Conservation (phyloP, 1,140 invertebrate genomes). For the Drosophila quadrilineata region DNA sequence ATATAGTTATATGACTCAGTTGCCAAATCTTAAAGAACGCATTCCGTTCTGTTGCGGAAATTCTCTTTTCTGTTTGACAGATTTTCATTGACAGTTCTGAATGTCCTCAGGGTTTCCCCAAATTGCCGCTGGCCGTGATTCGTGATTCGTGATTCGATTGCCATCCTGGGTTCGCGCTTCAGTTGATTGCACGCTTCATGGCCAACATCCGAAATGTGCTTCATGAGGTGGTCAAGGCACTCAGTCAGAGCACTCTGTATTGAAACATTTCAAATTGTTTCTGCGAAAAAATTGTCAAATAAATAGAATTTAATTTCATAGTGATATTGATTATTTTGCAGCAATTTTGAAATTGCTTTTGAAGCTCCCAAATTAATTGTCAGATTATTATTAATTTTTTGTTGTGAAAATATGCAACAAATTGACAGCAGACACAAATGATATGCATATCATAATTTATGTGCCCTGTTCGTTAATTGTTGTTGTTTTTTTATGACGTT, state of each 20-base stretch:
- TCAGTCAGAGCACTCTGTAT: not conserved
- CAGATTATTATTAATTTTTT: too few relatives aligned
- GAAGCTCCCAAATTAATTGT: too few relatives aligned
- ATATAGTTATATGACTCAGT: not conserved
- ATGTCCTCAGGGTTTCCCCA: too few relatives aligned
- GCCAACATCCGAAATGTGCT: conserved; percentile 28
- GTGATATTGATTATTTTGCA: too few relatives aligned
- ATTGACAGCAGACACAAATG: too few relatives aligned
- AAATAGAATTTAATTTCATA: too few relatives aligned
- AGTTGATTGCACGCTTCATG: conserved; percentile 64
- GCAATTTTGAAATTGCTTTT: too few relatives aligned
- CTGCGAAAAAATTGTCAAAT: too few relatives aligned
- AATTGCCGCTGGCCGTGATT: too few relatives aligned
- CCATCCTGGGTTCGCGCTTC: conserved; percentile 33
- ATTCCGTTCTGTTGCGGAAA: not conserved
- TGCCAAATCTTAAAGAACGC: conserved; percentile 5
- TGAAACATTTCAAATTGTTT: conserved; percentile 27
- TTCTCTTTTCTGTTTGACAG: conserved; percentile 24
- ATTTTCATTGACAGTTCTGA: conserved; percentile 59
- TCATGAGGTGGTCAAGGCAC: conserved; percentile 26
- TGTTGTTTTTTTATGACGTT: not conserved
- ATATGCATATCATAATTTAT: too few relatives aligned
- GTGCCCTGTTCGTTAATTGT: conserved; percentile 9
- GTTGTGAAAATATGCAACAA: too few relatives aligned
- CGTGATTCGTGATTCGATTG: too few relatives aligned